phyloP scores from a whole-genome alignment of 2,888 invertebrate species.

The Lithophane ornitopus region DNA sequence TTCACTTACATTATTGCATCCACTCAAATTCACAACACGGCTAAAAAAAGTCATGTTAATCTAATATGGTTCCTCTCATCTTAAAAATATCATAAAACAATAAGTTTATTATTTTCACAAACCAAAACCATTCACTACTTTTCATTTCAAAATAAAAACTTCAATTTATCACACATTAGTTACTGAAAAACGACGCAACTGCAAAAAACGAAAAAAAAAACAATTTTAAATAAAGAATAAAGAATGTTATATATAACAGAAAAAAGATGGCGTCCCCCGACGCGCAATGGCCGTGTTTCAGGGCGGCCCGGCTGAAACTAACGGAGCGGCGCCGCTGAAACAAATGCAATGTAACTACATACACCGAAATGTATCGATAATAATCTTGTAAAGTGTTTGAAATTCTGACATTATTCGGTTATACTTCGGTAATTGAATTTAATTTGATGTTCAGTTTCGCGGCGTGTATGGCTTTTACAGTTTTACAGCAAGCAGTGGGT shows the following conservation, averaged over 20 bases:
- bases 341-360: conserved; percentile 64
- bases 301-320: conserved; percentile 67
- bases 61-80: neutral
- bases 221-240: conserved; percentile 42
- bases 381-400: conserved; percentile 29
- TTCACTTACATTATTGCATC: neutral
- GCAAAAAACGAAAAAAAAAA: conserved; percentile 21
- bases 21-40: neutral
- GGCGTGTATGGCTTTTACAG: neutral
- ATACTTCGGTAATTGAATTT: conserved; percentile 5
- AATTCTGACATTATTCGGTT: conserved; percentile 23
- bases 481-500: neutral
- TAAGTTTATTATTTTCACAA: neutral
- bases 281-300: conserved; percentile 67
- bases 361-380: conserved; percentile 52
- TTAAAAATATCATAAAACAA: neutral
- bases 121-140: neutral
- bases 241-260: conserved; percentile 32
- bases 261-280: conserved; percentile 49
- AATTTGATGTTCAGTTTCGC: neutral
- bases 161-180: neutral
- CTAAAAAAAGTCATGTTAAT: neutral
- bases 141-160: neutral
- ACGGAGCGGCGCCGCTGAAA: conserved; percentile 65
- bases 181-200: conserved; percentile 10